Evolutionary conservation across 1,140 invertebrate species (phyloP).

Genomic region (Trichoplusia ni): DNA sequence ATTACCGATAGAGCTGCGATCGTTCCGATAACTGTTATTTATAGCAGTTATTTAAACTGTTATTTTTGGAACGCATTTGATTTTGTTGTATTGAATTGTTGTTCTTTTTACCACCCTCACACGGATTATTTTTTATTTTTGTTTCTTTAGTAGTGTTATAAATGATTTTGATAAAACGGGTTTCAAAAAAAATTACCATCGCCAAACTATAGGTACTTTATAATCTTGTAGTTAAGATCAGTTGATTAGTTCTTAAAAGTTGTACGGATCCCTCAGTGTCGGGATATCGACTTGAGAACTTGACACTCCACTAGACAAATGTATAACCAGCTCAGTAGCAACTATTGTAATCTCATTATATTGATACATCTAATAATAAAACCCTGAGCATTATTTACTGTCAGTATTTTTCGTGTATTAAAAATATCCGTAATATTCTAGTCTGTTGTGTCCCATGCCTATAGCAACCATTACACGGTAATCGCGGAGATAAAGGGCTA

Average conservation of each 20-base stretch:
- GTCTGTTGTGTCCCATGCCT: constrained; percentile 7
- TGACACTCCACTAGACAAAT: too few relatives aligned
- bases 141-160: too few relatives aligned
- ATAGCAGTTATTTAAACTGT: constrained; percentile 10
- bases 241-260: too few relatives aligned
- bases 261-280: too few relatives aligned
- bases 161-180: too few relatives aligned
- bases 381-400: not conserved
- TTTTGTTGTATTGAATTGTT: not conserved
- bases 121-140: not conserved
- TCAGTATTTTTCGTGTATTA: not conserved
- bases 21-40: constrained; percentile 20
- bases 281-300: too few relatives aligned
- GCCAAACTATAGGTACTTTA: too few relatives aligned
- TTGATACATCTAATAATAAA: not conserved
- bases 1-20: constrained; percentile 22
- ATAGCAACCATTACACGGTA: constrained; percentile 4
- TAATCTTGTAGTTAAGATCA: too few relatives aligned
- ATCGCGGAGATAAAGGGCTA: constrained; percentile 24
- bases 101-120: too few relatives aligned
- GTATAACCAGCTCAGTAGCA: too few relatives aligned
- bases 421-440: not conserved
- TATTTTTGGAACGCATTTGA: not conserved
- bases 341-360: too few relatives aligned
- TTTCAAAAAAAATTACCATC: too few relatives aligned